Base-by-base conservation (phyloP, 2,888 invertebrate species). In the Microctonus hyperodae region DNA sequence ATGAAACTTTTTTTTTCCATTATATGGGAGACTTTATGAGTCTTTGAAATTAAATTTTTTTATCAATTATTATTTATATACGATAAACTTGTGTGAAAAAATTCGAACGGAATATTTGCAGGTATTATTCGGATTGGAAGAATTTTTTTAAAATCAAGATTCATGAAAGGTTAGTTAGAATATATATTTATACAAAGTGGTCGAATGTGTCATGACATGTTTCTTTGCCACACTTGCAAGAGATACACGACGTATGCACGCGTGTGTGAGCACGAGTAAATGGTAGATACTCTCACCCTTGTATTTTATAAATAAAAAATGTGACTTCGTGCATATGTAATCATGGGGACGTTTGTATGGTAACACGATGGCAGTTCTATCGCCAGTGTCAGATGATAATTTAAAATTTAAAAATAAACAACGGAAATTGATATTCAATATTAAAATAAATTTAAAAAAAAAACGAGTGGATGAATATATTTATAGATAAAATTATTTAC, bases 311-410 rank as follows among this genome's bases (percentile, higher is more conserved):
- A 76, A 74, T 70, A 74, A 74, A 73, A 71, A 70, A 61, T 25
- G 65, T 65, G 68, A 48, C 64, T 67, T 66, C 69, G 70, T 65
- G 74, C 74, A 75, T 75, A 73, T 75, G 76, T 79, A 81, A 75
- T 76, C 73, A 67, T 69, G 72, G 73, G 74, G 81, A 82, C 80
- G 78, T 81, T 83, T 83, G 81, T 83, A 83, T 82, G 77, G 82
- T 77, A 78, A 79, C 75, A 76, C 76, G 79, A 77, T 83, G 82
- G 81, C 82, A 83, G 83, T 77, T 83, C 81, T 82, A 83, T 82
- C 80, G 79, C 74, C 72, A 69, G 68, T 50, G 35, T 11, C 50
- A 55, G 31, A 16, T 55, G 16, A 31, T 33, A 16, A 31, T 16
- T 31, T 16, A 4, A 31, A 55, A 55, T 28, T 31, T 55, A 55